These are phyloP conservation scores for Micronycteris hirsuta DNA, from an alignment of 2,113 vertebrate genomes.

Conservation along the genomic window DNA sequence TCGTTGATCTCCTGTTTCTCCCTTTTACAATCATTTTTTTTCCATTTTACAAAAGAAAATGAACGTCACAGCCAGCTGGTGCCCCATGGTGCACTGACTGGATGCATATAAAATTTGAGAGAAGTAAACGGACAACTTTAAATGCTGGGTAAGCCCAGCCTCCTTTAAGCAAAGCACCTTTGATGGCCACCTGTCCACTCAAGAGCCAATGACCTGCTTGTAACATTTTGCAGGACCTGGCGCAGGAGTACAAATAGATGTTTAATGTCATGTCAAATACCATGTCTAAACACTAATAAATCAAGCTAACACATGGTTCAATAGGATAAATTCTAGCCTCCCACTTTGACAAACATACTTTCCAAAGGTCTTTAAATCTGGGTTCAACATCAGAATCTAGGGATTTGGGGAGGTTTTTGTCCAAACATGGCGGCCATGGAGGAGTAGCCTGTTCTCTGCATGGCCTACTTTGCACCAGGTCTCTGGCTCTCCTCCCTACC, in stretches of 20 bases:
- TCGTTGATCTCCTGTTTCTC: too few relatives aligned
- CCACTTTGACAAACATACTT: not conserved
- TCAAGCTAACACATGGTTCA: not conserved
- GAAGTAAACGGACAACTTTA: not conserved
- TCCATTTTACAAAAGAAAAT: not conserved
- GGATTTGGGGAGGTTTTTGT: not conserved
- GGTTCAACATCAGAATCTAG: not conserved
- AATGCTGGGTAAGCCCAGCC: not conserved
- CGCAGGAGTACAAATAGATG: not conserved
- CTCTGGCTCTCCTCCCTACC: not conserved
- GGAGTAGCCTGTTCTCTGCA: not conserved
- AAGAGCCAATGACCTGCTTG: not conserved
- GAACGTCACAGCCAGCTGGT: not conserved
- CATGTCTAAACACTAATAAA: not conserved
- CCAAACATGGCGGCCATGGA: accelerated
- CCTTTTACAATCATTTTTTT: not conserved
- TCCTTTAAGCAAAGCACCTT: not conserved
- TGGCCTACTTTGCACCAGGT: not conserved
- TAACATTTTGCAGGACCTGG: not conserved
- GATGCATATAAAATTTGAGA: not conserved
- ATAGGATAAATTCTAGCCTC: not conserved
- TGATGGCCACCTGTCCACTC: too few relatives aligned
- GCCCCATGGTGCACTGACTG: not conserved
- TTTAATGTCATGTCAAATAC: too few relatives aligned
- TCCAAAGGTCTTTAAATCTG: not conserved